Percentiles rank a stretch among this genome's conserved stretches.
phyloP scores from a whole-genome alignment of 2,113 vertebrate species.

The Chaetodon trifascialis region DNA sequence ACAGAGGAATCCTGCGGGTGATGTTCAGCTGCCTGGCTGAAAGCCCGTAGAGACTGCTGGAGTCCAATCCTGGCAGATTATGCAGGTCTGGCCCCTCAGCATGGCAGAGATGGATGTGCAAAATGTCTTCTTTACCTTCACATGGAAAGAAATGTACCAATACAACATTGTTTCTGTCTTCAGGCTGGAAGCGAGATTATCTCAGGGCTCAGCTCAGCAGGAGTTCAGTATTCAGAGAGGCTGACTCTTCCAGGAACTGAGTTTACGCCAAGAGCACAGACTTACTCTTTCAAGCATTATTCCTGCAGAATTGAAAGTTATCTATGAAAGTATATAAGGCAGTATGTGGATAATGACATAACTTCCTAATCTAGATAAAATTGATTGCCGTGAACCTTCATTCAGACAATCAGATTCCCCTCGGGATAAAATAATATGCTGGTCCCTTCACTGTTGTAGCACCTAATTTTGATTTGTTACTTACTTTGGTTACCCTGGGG shows the following conservation, averaged over 20 bases:
- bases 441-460: neutral
- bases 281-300: neutral
- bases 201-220: conserved; percentile 37
- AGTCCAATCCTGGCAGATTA: conserved; percentile 42
- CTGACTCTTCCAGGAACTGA: neutral
- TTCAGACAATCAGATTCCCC: neutral
- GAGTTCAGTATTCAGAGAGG: conserved; percentile 32
- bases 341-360: neutral
- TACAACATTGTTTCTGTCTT: conserved; percentile 31
- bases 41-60: conserved; percentile 16
- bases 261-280: neutral
- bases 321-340: neutral
- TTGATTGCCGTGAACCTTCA: neutral
- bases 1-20: conserved; percentile 36
- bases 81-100: conserved; percentile 21
- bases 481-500: no score
- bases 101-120: conserved; percentile 57
- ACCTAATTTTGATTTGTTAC: no score
- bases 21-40: conserved; percentile 35
- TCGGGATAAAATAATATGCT: neutral
- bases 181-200: conserved; percentile 42
- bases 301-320: neutral
- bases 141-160: conserved; percentile 42
- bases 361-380: neutral
- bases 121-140: conserved; percentile 45